Conservation (phyloP, 2,113 vertebrate species). For the Triplophysa tibetana region DNA sequence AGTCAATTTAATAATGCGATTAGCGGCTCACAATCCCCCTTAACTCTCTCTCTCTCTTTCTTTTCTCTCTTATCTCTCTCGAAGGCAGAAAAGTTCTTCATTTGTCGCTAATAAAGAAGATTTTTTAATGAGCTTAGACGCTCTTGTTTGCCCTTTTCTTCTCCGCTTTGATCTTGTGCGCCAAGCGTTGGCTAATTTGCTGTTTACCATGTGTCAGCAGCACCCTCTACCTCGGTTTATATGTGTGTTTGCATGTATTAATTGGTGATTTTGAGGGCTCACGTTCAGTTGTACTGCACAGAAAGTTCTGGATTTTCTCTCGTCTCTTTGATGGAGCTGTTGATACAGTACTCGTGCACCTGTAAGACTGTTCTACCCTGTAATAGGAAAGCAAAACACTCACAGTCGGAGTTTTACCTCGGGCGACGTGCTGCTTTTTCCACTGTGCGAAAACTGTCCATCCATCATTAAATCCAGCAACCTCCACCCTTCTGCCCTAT, state of each 20-base stretch:
- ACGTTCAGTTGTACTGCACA: background rate
- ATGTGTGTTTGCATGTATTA: conserved; percentile 16
- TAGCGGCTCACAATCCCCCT: conserved; percentile 27
- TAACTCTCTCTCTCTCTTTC: conserved; percentile 7
- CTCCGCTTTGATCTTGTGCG: conserved; percentile 59
- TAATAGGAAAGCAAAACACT: conserved; percentile 70
- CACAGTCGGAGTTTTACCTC: conserved; percentile 57
- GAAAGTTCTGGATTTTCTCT: conserved; percentile 22
- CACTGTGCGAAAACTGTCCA: conserved; percentile 56
- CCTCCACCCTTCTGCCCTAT: conserved; percentile 16
- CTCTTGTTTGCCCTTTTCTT: conserved; percentile 47
- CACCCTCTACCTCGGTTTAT: conserved; percentile 13
- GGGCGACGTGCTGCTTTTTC: conserved; percentile 59
- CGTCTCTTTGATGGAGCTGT: conserved; percentile 44
- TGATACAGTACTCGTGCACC: conserved; percentile 55
- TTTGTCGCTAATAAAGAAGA: conserved; percentile 65
- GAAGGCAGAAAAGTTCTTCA: conserved; percentile 57
- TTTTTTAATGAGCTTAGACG: conserved; percentile 59
- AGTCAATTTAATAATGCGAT: conserved; percentile 41
- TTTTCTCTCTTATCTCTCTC: conserved; percentile 7
- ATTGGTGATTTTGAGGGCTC: background rate
- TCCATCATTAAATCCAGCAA: conserved; percentile 51
- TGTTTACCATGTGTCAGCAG: conserved; percentile 40
- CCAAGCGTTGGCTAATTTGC: conserved; percentile 59
- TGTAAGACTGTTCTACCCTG: conserved; percentile 56